phyloP scores from a whole-genome alignment of 2,888 invertebrate genomes.

The Athalia circularis region DNA sequence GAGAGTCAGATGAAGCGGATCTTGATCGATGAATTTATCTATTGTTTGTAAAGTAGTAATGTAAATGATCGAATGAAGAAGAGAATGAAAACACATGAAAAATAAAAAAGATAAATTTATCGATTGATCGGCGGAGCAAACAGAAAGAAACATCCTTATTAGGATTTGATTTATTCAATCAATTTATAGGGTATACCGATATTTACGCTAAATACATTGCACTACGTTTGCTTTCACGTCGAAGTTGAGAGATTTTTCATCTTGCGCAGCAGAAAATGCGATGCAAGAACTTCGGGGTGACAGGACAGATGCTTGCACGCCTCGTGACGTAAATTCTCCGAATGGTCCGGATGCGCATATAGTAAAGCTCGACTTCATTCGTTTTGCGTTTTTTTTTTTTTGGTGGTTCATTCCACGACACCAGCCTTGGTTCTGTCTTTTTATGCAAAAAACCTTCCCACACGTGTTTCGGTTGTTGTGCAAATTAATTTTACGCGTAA shows the following conservation, averaged over 20 bases:
- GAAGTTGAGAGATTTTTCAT: slow-evolving; percentile 28
- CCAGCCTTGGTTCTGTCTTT: neutral
- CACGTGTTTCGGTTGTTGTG: slow-evolving; percentile 1
- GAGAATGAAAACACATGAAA: neutral
- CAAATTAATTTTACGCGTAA: neutral
- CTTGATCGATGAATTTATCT: no score
- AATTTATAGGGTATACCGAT: neutral
- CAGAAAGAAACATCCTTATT: neutral
- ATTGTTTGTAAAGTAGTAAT: no score
- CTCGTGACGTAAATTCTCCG: slow-evolving; percentile 33
- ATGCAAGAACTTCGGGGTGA: no score
- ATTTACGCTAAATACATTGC: slow-evolving; percentile 6
- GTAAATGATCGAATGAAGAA: no score
- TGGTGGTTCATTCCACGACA: neutral
- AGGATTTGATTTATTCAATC: slow-evolving; percentile 20
- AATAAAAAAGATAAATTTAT: neutral
- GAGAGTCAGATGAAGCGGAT: no score
- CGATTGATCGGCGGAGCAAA: slow-evolving; percentile 2
- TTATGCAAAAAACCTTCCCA: neutral
- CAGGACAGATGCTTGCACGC: slow-evolving; percentile 37
- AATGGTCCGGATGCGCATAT: neutral
- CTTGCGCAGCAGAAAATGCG: neutral
- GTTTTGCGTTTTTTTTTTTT: neutral
- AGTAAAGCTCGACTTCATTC: neutral
- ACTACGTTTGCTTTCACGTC: slow-evolving; percentile 21